Evolutionary conservation across 2,113 vertebrate genomes (phyloP).

Genomic region (Panthera tigris): DNA sequence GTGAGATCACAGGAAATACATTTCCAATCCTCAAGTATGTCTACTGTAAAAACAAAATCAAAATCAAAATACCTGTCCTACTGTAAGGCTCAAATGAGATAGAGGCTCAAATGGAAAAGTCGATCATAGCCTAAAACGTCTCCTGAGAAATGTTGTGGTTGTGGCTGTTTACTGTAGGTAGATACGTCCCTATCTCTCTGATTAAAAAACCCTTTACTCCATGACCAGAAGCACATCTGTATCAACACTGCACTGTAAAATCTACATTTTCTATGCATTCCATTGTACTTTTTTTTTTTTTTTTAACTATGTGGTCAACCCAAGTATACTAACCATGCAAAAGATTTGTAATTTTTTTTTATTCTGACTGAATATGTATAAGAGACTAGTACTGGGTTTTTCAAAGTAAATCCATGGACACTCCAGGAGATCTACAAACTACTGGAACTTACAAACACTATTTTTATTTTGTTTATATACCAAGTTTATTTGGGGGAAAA

Average conservation of each 20-base stretch:
- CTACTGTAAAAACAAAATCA: not conserved
- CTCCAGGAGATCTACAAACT: not conserved
- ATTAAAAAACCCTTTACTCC: not conserved
- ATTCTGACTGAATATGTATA: not conserved
- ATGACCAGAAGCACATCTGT: not conserved
- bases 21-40: not conserved
- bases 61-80: slow-evolving; percentile 5
- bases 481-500: not conserved
- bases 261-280: not conserved
- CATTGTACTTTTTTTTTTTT: not conserved
- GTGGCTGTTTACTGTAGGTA: not conserved
- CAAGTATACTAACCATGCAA: not conserved
- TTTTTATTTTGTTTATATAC: not conserved
- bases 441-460: not conserved
- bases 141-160: not conserved
- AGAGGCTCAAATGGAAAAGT: not conserved
- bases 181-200: not conserved
- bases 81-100: not conserved
- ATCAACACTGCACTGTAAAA: not conserved
- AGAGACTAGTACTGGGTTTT: not conserved
- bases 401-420: not conserved
- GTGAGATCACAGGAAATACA: not conserved
- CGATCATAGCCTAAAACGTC: not conserved
- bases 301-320: not conserved
- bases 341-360: not conserved